Evolutionary conservation across 2,113 vertebrate species (phyloP), one percentile per base, ranked within the genome.

Genomic region (Cranoglanis bouderius): DNA sequence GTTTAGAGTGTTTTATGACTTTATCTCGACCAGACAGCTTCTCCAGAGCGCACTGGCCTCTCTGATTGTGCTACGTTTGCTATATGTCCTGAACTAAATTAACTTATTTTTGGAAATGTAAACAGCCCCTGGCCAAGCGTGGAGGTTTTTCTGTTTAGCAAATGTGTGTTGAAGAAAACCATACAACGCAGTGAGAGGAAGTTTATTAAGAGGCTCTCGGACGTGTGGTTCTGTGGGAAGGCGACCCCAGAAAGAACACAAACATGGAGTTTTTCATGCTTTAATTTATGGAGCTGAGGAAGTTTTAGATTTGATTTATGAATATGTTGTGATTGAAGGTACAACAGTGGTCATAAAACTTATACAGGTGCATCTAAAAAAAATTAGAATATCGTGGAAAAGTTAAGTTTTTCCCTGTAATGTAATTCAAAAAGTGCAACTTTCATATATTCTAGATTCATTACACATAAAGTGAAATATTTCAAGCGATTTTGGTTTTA

Each of bases 91-190:
- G 80, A 94, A 92, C 92, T 92, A 89, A 93, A 94, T 87, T 80
- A 93, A 93, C 90, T 93, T 94, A 90, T 95, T 86, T 93, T 94
- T 92, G 6, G 12, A 26, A 43, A 43, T 4, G 19, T 75, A 43
- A 43, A 43, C 72, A 43, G 72, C 26, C 72, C 43, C 40, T 12
- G 43, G 12, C 43, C 26, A n/a, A 78, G 26, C 13, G 43, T 51
- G 43, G 26, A n/a, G 43, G 26, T 13, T 29, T 49, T 55, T 49
- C 26, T 49, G 72, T 6, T 61, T 13, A 61, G 16, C 55, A 21
- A 55, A 18, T 93, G 93, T 92, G 85, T 92, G 88, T 75, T 87
- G 84, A 83, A 0, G 94, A 96, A 96, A n/a, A 93, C 94, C 95
- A 94, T 91, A 95, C 67, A 92, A 59, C 90, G 51, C 40, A 87